Conservation (phyloP, 1,140 invertebrate species). For the Phymorhynchus buccinoides region DNA sequence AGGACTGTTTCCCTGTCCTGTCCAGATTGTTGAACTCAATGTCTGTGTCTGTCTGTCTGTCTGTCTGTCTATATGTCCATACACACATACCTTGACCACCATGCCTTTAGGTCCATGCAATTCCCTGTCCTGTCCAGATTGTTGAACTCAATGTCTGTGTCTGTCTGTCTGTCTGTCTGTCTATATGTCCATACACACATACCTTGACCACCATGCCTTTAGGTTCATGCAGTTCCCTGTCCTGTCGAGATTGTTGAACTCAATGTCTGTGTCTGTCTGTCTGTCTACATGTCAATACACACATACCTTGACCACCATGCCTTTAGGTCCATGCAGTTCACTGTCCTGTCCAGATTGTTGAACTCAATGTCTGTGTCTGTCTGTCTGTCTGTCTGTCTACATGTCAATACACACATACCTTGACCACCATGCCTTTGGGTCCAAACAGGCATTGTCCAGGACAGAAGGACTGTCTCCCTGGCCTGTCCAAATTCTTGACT, state of each 20-base stretch:
- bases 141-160: slow-evolving; percentile 68
- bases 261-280: too few relatives aligned
- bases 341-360: slow-evolving; percentile 60
- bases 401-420: slow-evolving; percentile 28
- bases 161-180: too few relatives aligned
- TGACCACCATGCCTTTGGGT: slow-evolving; percentile 46
- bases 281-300: too few relatives aligned
- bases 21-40: slow-evolving; percentile 69
- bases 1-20: slow-evolving; percentile 38
- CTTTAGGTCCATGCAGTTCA: slow-evolving; percentile 41
- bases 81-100: slow-evolving; percentile 42
- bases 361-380: slow-evolving; percentile 70
- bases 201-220: slow-evolving; percentile 50
- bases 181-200: too few relatives aligned
- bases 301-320: slow-evolving; percentile 45
- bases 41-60: slow-evolving; percentile 68
- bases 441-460: slow-evolving; percentile 44
- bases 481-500: slow-evolving; percentile 64
- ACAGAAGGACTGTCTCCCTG: slow-evolving; percentile 34
- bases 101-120: slow-evolving; percentile 43
- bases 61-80: too few relatives aligned
- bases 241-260: slow-evolving; percentile 65
- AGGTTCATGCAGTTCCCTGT: slow-evolving; percentile 36
- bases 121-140: slow-evolving; percentile 57
- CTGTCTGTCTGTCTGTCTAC: too few relatives aligned